A percentile compares a stretch with the other conserved stretches of the same genome.
phyloP scores from a whole-genome alignment of 2,113 vertebrate species.

The Urocitellus parryii region DNA sequence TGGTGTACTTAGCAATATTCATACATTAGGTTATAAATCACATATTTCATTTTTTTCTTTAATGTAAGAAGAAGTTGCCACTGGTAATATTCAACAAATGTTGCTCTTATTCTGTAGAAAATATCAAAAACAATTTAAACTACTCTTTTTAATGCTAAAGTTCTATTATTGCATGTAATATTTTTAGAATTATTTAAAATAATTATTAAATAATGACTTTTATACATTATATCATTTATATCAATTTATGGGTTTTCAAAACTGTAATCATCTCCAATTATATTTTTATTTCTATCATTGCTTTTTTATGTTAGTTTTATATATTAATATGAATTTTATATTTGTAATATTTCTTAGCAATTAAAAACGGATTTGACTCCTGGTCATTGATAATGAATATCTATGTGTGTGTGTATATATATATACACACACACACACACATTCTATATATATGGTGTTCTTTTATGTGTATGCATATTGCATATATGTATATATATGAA shows the following conservation, averaged over 20 bases:
- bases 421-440: too few relatives aligned
- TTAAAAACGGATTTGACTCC: slow-evolving; percentile 1
- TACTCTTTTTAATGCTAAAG: not conserved
- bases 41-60: not conserved
- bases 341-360: not conserved
- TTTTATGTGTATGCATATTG: not conserved
- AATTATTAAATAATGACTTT: not conserved
- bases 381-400: not conserved
- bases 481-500: too few relatives aligned
- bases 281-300: not conserved
- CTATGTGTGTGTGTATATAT: too few relatives aligned
- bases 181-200: not conserved
- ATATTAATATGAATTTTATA: not conserved
- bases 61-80: not conserved
- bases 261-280: not conserved
- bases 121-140: not conserved
- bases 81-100: not conserved
- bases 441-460: too few relatives aligned
- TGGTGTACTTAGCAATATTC: not conserved
- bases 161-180: not conserved
- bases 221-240: not conserved
- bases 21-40: not conserved
- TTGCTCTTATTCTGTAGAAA: not conserved
- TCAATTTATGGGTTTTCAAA: slow-evolving; percentile 8
- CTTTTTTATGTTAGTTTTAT: not conserved